phyloP scores from a whole-genome alignment of 2,888 invertebrate genomes.

The Desoria tigrina region DNA sequence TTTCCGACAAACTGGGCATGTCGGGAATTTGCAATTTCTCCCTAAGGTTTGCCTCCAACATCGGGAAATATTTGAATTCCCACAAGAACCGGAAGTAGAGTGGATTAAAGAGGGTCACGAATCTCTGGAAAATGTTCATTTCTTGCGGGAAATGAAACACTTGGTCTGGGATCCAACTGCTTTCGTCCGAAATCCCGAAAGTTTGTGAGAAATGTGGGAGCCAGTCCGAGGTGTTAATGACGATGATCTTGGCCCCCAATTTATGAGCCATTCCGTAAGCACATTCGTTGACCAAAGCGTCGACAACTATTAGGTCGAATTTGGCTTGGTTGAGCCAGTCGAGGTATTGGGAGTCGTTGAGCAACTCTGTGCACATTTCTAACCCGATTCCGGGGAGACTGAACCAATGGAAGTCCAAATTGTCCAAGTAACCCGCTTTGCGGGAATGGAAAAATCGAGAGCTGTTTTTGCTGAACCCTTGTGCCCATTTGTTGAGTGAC shows the following conservation, averaged over 20 bases:
- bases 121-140: constrained; percentile 30
- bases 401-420: no score
- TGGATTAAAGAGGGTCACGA: constrained; percentile 8
- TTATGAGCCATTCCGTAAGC: constrained; percentile 36
- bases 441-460: not conserved
- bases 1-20: constrained; percentile 31
- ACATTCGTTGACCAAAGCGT: constrained; percentile 39
- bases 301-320: constrained; percentile 45
- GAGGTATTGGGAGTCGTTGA: constrained; percentile 14
- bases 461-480: not conserved
- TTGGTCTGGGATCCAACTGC: constrained; percentile 43
- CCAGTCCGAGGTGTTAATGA: constrained; percentile 36
- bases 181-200: constrained; percentile 37
- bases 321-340: constrained; percentile 27
- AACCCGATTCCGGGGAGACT: not conserved
- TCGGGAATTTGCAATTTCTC: constrained; percentile 26
- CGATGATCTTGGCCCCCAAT: constrained; percentile 34
- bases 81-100: constrained; percentile 30
- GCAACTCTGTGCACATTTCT: constrained; percentile 27
- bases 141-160: constrained; percentile 23
- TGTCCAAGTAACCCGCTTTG: no score
- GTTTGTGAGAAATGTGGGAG: constrained; percentile 37
- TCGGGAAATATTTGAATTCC: constrained; percentile 32
- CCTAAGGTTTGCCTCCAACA: constrained; percentile 24
- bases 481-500: not conserved